phyloP scores from a whole-genome alignment of 2,113 vertebrate genomes.

The Uria lomvia region DNA sequence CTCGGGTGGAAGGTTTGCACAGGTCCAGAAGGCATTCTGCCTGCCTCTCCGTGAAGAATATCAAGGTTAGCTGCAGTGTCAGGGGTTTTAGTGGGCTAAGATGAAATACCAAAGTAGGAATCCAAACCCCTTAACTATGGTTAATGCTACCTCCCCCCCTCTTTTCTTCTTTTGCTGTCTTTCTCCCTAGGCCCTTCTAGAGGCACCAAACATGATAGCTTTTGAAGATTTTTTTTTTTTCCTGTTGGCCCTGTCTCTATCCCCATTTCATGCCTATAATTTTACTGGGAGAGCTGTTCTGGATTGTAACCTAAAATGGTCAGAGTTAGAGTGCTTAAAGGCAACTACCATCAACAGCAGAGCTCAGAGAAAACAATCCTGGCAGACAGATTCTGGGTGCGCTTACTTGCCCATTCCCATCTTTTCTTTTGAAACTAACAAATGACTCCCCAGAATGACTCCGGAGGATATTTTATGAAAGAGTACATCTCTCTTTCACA shows the following conservation, averaged over 20 bases:
- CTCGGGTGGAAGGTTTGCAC: background rate
- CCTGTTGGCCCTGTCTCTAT: background rate
- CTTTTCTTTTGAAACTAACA: background rate
- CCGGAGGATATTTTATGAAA: background rate
- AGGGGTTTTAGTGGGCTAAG: background rate
- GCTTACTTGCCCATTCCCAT: background rate
- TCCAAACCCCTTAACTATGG: background rate
- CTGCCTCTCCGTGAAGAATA: background rate
- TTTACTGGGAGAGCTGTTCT: background rate
- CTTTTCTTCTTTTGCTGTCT: background rate
- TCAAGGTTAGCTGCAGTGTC: background rate
- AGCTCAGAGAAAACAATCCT: background rate
- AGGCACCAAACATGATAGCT: background rate
- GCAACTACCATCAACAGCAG: background rate
- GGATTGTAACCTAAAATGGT: background rate
- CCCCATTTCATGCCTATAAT: background rate
- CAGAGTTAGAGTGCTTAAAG: background rate
- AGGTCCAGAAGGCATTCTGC: background rate
- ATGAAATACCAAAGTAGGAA: background rate
- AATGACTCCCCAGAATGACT: background rate
- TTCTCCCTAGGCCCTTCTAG: background rate
- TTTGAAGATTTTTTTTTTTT: background rate
- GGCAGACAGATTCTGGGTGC: background rate
- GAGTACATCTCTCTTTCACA: background rate
- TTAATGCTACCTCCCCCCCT: background rate